phyloP scores from a whole-genome alignment of 2,888 invertebrate genomes.

The Seira ritae region DNA sequence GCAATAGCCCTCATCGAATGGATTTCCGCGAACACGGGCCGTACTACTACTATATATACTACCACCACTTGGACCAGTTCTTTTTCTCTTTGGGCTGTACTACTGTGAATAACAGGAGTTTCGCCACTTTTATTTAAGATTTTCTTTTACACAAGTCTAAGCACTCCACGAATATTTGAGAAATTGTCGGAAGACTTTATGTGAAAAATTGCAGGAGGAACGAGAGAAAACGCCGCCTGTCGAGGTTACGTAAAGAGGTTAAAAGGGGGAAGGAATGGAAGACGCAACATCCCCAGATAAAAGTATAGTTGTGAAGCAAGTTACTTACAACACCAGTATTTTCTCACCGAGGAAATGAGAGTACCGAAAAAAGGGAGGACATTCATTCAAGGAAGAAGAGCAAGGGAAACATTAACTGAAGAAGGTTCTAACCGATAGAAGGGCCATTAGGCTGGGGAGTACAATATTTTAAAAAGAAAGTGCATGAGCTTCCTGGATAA shows the following conservation, averaged over 20 bases:
- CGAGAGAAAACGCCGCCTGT: not conserved
- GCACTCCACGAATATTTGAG: not conserved
- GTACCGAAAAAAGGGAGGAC: too few relatives aligned
- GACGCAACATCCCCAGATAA: too few relatives aligned
- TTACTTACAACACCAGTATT: not conserved
- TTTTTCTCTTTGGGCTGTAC: not conserved
- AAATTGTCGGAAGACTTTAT: conserved; percentile 33
- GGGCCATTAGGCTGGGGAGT: conserved; percentile 25
- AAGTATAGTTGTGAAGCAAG: not conserved
- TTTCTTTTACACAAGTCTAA: not conserved
- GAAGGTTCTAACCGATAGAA: conserved; percentile 30
- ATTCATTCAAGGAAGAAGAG: conserved; percentile 10
- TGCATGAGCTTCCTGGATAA: conserved; percentile 29
- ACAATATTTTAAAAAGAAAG: conserved; percentile 25
- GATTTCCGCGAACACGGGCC: conserved; percentile 34
- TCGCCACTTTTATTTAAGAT: conserved; percentile 2
- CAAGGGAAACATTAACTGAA: conserved; percentile 36
- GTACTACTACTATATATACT: conserved; percentile 13
- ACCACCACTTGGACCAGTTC: too few relatives aligned
- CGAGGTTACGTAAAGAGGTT: conserved; percentile 19
- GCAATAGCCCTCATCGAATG: conserved; percentile 55
- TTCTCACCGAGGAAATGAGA: conserved; percentile 6
- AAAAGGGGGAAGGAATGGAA: conserved; percentile 16
- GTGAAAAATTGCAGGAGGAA: conserved; percentile 35
- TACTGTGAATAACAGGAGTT: too few relatives aligned